A percentile compares a stretch with the other conserved stretches of the same genome.
phyloP scores from a whole-genome alignment of 2,888 invertebrate genomes.

The Trichogramma dendrolimi region DNA sequence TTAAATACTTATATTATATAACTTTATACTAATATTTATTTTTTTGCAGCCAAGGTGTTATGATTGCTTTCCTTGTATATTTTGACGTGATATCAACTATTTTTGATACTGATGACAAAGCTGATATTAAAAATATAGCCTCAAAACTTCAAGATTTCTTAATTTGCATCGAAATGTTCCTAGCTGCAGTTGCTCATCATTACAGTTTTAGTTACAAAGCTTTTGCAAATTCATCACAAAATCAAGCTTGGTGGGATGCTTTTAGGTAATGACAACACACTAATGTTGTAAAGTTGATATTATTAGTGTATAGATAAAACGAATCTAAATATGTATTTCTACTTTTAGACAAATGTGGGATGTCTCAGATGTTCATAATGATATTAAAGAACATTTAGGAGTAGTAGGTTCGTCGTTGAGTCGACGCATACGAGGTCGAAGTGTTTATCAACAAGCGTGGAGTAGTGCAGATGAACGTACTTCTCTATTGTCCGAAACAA shows the following conservation, averaged over 20 bases:
- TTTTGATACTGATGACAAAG: slow-evolving; percentile 66
- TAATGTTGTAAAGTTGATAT: background rate
- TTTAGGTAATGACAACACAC: slow-evolving; percentile 41
- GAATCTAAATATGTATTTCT: slow-evolving; percentile 3
- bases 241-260: slow-evolving; percentile 51
- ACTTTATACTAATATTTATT: slow-evolving; percentile 12
- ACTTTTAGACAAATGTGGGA: slow-evolving; percentile 79
- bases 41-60: slow-evolving; percentile 79
- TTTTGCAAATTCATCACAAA: slow-evolving; percentile 59
- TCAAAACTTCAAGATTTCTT: slow-evolving; percentile 86
- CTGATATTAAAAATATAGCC: slow-evolving; percentile 70
- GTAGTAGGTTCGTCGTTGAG: slow-evolving; percentile 83
- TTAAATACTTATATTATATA: background rate
- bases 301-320: slow-evolving; percentile 18
- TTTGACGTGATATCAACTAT: slow-evolving; percentile 74
- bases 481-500: slow-evolving; percentile 37
- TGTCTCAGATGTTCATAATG: slow-evolving; percentile 89
- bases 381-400: slow-evolving; percentile 88
- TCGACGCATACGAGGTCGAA: slow-evolving; percentile 72
- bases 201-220: slow-evolving; percentile 93
- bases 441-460: slow-evolving; percentile 69
- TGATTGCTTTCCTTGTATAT: slow-evolving; percentile 82
- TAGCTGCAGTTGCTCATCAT: slow-evolving; percentile 92
- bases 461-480: slow-evolving; percentile 53
- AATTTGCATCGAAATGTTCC: slow-evolving; percentile 96